Evolutionary conservation across 1,140 invertebrate genomes (phyloP), one percentile per base, ranked within the genome.

Genomic region (Oscheius sp.): DNA sequence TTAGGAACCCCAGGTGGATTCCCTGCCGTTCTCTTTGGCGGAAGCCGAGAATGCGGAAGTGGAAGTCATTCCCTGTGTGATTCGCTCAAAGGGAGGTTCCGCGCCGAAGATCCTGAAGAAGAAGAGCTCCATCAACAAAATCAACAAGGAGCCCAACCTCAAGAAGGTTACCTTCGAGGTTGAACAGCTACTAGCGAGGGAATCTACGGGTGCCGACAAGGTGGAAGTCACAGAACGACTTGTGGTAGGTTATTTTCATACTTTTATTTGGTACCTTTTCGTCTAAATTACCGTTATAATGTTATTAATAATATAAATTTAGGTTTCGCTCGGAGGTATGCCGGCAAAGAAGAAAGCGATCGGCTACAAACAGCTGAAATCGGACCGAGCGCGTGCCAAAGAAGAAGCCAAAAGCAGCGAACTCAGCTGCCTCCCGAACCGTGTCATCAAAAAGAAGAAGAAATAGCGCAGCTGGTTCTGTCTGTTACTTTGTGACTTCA

Each of bases 51-150:
- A 71, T 52, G 38, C 35, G 58, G 35, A 68, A 31, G 34, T 61
- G 1, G 18, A 55, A 55, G 49, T 55, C 49, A 26, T 55, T 7
- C 49, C 49, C 23, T 55, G 52, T n/a, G 35, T 55, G 3, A 29
- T 68, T 2, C 58, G 61, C 26, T 28, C 32, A 13, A 70, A 70
- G 23, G 46, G 46, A 23, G 23, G 20, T 23, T 23, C 26, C 15
- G 69, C 69, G 2, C 69, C 69, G 20, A 71, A 71, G 28, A 71
- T 71, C 29, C 34, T 71, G 35, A 71, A 71, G 62, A 71, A 71
- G 34, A 71, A 71, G 42, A 71, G 58, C 23, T 3, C 69, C 15
- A 71, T 58, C 34, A 70, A 70, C 36, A 70, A 71, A n/a, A 64
- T 49, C 20, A 71, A 71, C 29, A 64, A 55, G 4, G 69, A 71